Evolutionary conservation across 2,888 invertebrate species (phyloP).

Genomic region (Blomia tropicalis): DNA sequence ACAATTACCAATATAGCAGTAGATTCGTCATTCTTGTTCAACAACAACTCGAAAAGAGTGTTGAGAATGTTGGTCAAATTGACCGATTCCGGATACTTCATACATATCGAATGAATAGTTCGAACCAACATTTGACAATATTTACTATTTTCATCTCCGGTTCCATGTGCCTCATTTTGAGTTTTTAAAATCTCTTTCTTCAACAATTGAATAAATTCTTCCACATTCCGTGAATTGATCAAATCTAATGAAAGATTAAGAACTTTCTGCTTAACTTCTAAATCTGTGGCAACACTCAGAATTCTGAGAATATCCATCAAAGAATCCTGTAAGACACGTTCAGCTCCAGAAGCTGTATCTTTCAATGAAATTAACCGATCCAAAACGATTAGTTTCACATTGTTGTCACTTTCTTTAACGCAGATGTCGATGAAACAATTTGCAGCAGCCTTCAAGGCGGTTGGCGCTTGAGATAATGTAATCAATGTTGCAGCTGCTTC

Average conservation of each 20-base stretch:
- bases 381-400: slow-evolving; percentile 94
- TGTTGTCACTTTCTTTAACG: slow-evolving; percentile 98
- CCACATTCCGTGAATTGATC: slow-evolving; percentile 75
- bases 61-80: slow-evolving; percentile 19
- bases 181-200: slow-evolving; percentile 86
- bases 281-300: slow-evolving; percentile 63
- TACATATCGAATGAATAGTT: slow-evolving; percentile 79
- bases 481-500: slow-evolving; percentile 97
- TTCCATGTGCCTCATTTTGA: slow-evolving; percentile 50
- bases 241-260: slow-evolving; percentile 67
- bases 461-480: slow-evolving; percentile 89
- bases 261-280: slow-evolving; percentile 81
- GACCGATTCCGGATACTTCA: slow-evolving; percentile 47
- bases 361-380: slow-evolving; percentile 77
- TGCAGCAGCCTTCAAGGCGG: slow-evolving; percentile 92
- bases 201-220: slow-evolving; percentile 78
- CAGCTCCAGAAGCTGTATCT: slow-evolving; percentile 56
- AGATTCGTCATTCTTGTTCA: slow-evolving; percentile 47
- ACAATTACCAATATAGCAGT: slow-evolving; percentile 86
- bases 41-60: slow-evolving; percentile 24
- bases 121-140: slow-evolving; percentile 87
- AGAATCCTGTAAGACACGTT: slow-evolving; percentile 64
- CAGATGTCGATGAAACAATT: slow-evolving; percentile 95
- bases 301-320: slow-evolving; percentile 97
- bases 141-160: slow-evolving; percentile 70